Percentiles rank a stretch among this genome's conserved stretches.
phyloP scores from a whole-genome alignment of 1,140 invertebrate genomes.

The Cherax quadricarinatus region DNA sequence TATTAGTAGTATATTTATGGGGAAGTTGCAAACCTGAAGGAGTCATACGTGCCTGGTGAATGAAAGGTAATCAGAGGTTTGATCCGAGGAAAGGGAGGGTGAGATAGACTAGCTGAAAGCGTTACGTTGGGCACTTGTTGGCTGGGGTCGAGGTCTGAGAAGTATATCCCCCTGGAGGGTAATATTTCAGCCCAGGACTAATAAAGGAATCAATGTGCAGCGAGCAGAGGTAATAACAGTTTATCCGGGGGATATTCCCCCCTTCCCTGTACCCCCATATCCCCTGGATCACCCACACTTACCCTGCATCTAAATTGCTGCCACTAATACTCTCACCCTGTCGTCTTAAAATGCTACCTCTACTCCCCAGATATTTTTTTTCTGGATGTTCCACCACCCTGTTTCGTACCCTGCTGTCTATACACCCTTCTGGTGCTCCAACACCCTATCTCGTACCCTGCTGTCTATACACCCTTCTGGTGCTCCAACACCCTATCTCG shows the following conservation, averaged over 20 bases:
- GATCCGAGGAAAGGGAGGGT: too few species aligned
- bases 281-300: neutral
- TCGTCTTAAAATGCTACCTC: neutral
- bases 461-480: too few species aligned
- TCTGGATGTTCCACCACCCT: neutral
- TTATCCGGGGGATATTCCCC: conserved; percentile 45
- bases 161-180: conserved; percentile 28
- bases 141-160: conserved; percentile 13
- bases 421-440: too few species aligned
- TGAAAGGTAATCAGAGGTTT: too few species aligned
- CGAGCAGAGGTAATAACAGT: conserved; percentile 52
- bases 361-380: neutral
- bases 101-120: too few species aligned
- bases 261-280: neutral
- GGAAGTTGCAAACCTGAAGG: too few species aligned
- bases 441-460: too few species aligned
- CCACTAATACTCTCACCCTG: neutral
- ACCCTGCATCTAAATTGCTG: neutral
- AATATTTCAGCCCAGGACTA: conserved; percentile 52
- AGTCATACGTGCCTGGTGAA: too few species aligned
- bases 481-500: too few species aligned
- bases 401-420: neutral
- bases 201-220: conserved; percentile 66
- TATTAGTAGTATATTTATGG: too few species aligned
- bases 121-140: neutral